These are phyloP conservation scores for Cheilosia grossa DNA, from an alignment of 2,888 invertebrate species.

Conservation along the genomic window DNA sequence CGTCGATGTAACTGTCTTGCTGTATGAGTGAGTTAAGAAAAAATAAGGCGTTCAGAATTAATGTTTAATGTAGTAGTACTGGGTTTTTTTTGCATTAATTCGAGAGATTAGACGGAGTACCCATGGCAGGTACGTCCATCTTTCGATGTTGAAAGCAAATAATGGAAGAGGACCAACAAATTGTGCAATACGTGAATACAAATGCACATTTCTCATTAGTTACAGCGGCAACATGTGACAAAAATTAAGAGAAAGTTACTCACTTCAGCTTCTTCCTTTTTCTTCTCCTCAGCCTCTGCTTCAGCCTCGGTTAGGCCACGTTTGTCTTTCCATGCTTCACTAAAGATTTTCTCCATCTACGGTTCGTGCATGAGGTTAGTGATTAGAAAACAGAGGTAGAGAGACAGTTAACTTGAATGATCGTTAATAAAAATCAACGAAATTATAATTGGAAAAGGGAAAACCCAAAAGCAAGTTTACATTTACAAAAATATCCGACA, in stretches of 20 bases:
- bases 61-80: too few relatives aligned
- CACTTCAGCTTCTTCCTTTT: slow-evolving; percentile 57
- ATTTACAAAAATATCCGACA: slow-evolving; percentile 19
- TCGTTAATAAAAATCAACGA: neutral
- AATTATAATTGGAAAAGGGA: neutral
- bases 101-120: too few relatives aligned
- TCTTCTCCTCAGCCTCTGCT: slow-evolving; percentile 80
- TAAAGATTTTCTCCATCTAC: slow-evolving; percentile 97
- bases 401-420: neutral
- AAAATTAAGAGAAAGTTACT: slow-evolving; percentile 3
- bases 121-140: too few relatives aligned
- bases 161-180: too few relatives aligned
- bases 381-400: slow-evolving; percentile 8
- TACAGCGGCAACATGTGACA: neutral
- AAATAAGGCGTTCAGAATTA: neutral
- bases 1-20: slow-evolving; percentile 87
- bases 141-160: too few relatives aligned
- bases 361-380: slow-evolving; percentile 52
- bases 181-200: too few relatives aligned
- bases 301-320: slow-evolving; percentile 85
- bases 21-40: neutral
- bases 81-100: neutral
- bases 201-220: too few relatives aligned
- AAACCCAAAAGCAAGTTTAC: slow-evolving; percentile 4
- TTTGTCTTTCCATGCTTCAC: slow-evolving; percentile 94